phyloP scores from a whole-genome alignment of 2,888 invertebrate genomes.

The Mythimna albipuncta region DNA sequence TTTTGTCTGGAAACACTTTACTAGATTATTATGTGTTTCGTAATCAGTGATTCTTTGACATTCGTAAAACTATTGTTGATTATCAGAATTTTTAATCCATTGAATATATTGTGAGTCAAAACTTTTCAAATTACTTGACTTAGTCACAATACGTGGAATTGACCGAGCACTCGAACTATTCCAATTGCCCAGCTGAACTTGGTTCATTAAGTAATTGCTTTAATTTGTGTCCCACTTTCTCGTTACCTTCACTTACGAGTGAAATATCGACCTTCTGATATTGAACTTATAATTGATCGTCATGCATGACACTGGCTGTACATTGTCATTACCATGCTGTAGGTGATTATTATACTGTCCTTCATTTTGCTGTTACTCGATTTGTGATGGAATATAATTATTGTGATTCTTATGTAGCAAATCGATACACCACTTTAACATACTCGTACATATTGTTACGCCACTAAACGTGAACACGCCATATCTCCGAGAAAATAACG shows the following conservation, averaged over 20 bases:
- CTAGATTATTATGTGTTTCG: constrained; percentile 2
- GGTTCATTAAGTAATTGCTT: constrained; percentile 42
- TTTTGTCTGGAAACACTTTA: constrained; percentile 4
- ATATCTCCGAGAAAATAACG: no score
- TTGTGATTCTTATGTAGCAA: constrained; percentile 32
- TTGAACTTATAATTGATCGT: constrained; percentile 63
- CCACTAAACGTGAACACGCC: no score
- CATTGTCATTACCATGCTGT: constrained; percentile 50
- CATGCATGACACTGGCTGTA: constrained; percentile 49
- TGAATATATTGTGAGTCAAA: constrained; percentile 7
- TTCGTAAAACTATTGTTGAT: not conserved
- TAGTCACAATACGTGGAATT: constrained; percentile 38
- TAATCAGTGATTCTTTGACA: constrained; percentile 1
- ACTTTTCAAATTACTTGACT: constrained; percentile 29
- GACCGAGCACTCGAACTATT: constrained; percentile 29
- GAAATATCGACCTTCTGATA: constrained; percentile 60
- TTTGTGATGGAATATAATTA: constrained; percentile 35
- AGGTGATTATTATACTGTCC: constrained; percentile 49
- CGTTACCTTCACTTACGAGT: constrained; percentile 54
- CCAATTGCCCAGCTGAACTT: constrained; percentile 45
- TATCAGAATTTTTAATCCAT: constrained; percentile 22
- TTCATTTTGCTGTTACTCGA: constrained; percentile 25
- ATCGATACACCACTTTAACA: constrained; percentile 38
- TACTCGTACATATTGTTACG: not conserved
- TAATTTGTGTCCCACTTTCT: constrained; percentile 53